Conservation (phyloP, 1,140 invertebrate species). For the Bombus affinis region DNA sequence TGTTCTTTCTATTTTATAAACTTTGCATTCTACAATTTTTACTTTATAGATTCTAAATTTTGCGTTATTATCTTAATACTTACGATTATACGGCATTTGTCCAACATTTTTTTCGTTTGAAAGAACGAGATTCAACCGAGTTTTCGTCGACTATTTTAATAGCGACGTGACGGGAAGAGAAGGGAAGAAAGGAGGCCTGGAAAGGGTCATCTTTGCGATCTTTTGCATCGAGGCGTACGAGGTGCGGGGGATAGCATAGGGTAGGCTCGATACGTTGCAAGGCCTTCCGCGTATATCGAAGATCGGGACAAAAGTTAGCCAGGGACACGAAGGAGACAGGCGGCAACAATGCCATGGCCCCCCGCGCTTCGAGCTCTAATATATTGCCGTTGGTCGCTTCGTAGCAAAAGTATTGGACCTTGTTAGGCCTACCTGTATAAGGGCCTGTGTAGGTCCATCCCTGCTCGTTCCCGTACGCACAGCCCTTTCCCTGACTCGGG, state of each 20-base stretch:
- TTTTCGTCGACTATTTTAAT: neutral
- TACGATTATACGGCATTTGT: neutral
- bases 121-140: neutral
- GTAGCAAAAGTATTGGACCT: conserved; percentile 81
- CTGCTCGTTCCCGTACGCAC: conserved; percentile 34
- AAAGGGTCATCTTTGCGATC: conserved; percentile 56
- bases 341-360: conserved; percentile 80
- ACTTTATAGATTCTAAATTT: too few species aligned
- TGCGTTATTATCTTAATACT: too few species aligned
- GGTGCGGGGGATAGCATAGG: too few species aligned
- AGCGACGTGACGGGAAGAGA: neutral
- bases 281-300: conserved; percentile 64
- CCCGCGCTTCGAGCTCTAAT: conserved; percentile 80
- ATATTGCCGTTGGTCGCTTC: conserved; percentile 78
- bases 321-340: conserved; percentile 72
- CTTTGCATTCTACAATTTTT: too few species aligned
- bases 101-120: neutral
- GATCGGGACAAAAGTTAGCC: conserved; percentile 75
- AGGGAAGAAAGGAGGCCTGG: neutral
- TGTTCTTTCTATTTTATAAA: too few species aligned
- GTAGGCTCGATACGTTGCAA: conserved; percentile 51
- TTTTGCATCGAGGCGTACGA: conserved; percentile 49
- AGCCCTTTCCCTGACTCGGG: conserved; percentile 72
- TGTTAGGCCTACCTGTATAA: conserved; percentile 81
- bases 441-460: conserved; percentile 69